phyloP scores from a whole-genome alignment of 1,140 invertebrate genomes.

The Teleopsis dalmanni region DNA sequence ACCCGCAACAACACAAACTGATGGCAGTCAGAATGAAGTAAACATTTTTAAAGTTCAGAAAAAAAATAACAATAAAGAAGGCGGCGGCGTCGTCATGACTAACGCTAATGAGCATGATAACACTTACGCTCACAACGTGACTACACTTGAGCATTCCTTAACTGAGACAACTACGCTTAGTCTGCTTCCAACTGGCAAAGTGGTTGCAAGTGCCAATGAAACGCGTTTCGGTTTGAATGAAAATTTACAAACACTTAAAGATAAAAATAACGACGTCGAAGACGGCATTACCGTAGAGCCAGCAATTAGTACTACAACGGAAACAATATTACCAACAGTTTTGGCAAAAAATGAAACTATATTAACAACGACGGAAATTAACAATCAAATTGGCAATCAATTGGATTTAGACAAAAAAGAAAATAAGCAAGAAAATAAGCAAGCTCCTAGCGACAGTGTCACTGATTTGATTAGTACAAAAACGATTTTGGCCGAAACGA shows the following conservation, averaged over 20 bases:
- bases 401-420: conserved; percentile 26
- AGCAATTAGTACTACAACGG: conserved; percentile 9
- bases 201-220: background rate
- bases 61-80: too few relatives aligned
- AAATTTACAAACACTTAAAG: background rate
- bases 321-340: conserved; percentile 20
- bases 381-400: conserved; percentile 38
- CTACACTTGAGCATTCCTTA: conserved; percentile 5
- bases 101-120: conserved; percentile 15
- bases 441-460: too few relatives aligned
- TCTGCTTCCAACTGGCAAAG: background rate
- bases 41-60: too few relatives aligned
- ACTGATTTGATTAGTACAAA: too few relatives aligned
- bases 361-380: conserved; percentile 3
- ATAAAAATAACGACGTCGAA: too few relatives aligned
- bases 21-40: too few relatives aligned
- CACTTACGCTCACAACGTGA: conserved; percentile 10
- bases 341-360: background rate
- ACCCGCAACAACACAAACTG: too few relatives aligned
- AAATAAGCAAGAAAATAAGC: background rate
- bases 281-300: background rate
- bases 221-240: background rate
- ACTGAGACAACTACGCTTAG: background rate
- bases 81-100: background rate
- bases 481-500: too few relatives aligned